Percentiles rank a stretch among this genome's conserved stretches.
Evolutionary conservation across 2,113 vertebrate species (phyloP).

Genomic region (Misgurnus mizolepis): DNA sequence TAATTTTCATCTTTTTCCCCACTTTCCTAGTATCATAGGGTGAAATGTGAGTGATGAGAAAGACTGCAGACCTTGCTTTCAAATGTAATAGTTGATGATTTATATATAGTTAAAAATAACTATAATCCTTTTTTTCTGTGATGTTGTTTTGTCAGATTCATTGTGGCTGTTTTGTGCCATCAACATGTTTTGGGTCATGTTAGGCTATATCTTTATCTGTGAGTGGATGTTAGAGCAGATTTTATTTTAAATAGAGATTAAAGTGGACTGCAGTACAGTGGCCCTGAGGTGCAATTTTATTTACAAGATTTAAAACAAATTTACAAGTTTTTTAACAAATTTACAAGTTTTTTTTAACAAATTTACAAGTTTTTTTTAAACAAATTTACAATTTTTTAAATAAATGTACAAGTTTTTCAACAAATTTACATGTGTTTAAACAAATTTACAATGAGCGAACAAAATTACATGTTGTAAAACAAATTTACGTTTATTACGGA

Average conservation of each 20-base stretch:
- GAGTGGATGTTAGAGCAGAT: constrained; percentile 55
- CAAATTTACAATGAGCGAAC: no score
- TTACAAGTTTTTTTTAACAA: no score
- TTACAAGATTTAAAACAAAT: no score
- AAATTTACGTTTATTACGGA: no score
- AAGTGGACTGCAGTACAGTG: constrained; percentile 54
- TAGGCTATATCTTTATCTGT: constrained; percentile 33
- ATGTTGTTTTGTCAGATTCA: background rate
- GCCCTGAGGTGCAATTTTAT: no score
- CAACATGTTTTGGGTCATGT: background rate
- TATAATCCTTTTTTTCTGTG: background rate
- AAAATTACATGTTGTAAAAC: no score
- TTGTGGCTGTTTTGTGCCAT: background rate
- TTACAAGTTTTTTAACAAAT: no score
- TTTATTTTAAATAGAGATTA: constrained; percentile 74
- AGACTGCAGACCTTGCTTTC: background rate
- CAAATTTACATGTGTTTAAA: no score
- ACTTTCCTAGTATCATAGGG: constrained; percentile 18
- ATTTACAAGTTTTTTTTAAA: no score
- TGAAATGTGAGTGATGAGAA: background rate
- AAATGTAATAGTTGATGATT: background rate
- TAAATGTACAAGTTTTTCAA: no score
- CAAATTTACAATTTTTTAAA: no score
- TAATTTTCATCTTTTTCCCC: constrained; percentile 35
- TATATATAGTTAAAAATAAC: background rate